Evolutionary conservation across 1,140 invertebrate genomes (phyloP), one percentile per base, ranked within the genome.

Genomic region (Heliconius eleuchia): DNA sequence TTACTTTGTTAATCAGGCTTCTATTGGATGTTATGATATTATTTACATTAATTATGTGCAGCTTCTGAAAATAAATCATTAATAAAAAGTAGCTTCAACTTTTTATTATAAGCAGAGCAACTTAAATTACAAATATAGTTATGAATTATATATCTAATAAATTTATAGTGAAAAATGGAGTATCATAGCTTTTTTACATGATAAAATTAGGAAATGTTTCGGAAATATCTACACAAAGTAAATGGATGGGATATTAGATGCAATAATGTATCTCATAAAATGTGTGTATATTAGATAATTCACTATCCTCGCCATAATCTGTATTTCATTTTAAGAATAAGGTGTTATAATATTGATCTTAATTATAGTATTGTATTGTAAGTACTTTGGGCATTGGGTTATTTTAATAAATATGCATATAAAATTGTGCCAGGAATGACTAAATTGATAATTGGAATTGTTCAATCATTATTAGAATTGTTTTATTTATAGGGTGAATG

Each of bases 221-320:
- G 18, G 60, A 66, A 30, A 30, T 16, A 66, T 66, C 27, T 66
- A 66, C 3, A 66, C 13, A 30, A 13, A 27, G n/a, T 30, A 13
- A 13, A 23, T 23, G 27, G 27, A 30, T 66, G 60, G 60, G 60
- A 30, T 23, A 11, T 27, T 66, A 19, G 11, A 66, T 23, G 60
- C 27, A 66, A 66, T 30, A 66, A 66, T 27, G 5, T 27, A 11
- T 66, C 27, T 27, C 27, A 30, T 66, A 27, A 30, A 27, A 66
- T 66, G 11, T 66, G 23, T 30, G 23, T 60, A 60, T 23, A 4
- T 27, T 66, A 66, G 23, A 66, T 16, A 66, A 27, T 30, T 66
- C 27, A 66, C 27, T 66, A 66, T 66, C 60, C 60, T 66, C 60
- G 60, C 60, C 60, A 30, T 66, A 66, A 27, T 66, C 60, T 66